Evolutionary conservation across 2,888 invertebrate species (phyloP), one percentile per base, ranked within the genome.

Genomic region (Chelonus formosanus): DNA sequence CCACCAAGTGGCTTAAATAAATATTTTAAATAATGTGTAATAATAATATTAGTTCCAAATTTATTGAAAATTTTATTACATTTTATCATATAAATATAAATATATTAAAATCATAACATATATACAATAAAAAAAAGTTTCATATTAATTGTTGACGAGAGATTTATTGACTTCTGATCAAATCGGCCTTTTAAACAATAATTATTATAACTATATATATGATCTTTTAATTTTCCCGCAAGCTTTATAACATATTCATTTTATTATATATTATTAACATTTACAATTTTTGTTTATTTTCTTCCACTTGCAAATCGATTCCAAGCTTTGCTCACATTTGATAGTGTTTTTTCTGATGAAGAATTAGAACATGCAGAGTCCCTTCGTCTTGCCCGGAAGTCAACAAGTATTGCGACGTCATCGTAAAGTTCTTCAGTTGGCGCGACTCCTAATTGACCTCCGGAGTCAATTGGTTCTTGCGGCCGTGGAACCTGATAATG

Each of bases 401-500:
- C 77, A 0, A 71, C 74, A 1, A 79, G 70, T 5, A 79, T 70
- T 5, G 75, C 79, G 3, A 83, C 73, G 48, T 84, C 83, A 70
- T 83, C 83, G 66, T 84, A 84, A 3, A 80, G 56, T 45, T 77
- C 74, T 5, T 82, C 79, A 65, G 43, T 43, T 56, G 60, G 54
- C 40, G 40, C 40, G 48, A 59, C 56, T 20, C 65, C 63, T 53
- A 45, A 55, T 10, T 55, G 36, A 44, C 36, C 35, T 53, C 3
- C 5, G 32, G 66, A 31, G 45, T 63, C 67, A 63, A 57, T 56
- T 63, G 54, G 43, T 50, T 65, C 43, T 2, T 76, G 73, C 1
- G 47, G 62, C 34, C 73, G 74, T 3, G 82, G 82, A 3, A 70
- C 76, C 65, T 82, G 78, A 68, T 82, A 82, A 69, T 80, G 80